Evolutionary conservation across 2,797 vertebrate genomes (phyloP).

Genomic region (Lagocephalus sceleratus): DNA sequence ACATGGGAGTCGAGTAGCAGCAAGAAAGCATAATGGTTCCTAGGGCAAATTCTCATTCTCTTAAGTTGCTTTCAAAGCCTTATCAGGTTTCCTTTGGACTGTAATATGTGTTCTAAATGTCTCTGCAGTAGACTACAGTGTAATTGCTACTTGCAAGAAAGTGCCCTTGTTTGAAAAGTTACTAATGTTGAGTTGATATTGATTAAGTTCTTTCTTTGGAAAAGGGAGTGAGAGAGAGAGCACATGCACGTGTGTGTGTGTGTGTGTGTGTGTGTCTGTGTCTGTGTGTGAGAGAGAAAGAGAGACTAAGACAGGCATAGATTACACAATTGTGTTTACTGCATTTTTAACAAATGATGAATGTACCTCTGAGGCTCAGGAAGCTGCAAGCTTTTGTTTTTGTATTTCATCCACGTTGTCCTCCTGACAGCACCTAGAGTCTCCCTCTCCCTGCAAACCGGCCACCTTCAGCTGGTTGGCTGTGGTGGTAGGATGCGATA

Average conservation of each 20-base stretch:
- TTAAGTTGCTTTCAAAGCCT: slow-evolving; percentile 10
- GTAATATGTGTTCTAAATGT: not conserved
- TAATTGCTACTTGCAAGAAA: slow-evolving; percentile 19
- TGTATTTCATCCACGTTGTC: slow-evolving; percentile 62
- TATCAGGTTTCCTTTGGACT: not conserved
- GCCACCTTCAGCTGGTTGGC: slow-evolving; percentile 27
- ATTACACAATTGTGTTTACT: slow-evolving; percentile 12
- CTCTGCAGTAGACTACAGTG: slow-evolving; percentile 12
- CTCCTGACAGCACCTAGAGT: slow-evolving; percentile 59
- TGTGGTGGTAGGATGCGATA: slow-evolving; percentile 49
- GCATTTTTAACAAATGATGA: slow-evolving; percentile 64
- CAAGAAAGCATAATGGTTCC: slow-evolving; percentile 26
- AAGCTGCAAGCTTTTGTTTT: slow-evolving; percentile 75
- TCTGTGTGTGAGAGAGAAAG: not conserved
- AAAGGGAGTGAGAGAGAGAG: not conserved
- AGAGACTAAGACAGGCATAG: slow-evolving; percentile 9
- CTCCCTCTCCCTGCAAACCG: slow-evolving; percentile 25
- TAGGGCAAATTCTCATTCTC: slow-evolving; percentile 12
- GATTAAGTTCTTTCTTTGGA: not conserved
- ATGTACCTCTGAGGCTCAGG: slow-evolving; percentile 58
- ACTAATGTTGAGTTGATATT: not conserved
- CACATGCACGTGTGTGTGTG: no score
- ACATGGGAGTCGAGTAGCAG: slow-evolving; percentile 28
- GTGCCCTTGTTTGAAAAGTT: slow-evolving; percentile 21
- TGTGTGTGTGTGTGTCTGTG: no score